phyloP scores from a whole-genome alignment of 2,797 vertebrate species.

The Acipenser oxyrinchus region DNA sequence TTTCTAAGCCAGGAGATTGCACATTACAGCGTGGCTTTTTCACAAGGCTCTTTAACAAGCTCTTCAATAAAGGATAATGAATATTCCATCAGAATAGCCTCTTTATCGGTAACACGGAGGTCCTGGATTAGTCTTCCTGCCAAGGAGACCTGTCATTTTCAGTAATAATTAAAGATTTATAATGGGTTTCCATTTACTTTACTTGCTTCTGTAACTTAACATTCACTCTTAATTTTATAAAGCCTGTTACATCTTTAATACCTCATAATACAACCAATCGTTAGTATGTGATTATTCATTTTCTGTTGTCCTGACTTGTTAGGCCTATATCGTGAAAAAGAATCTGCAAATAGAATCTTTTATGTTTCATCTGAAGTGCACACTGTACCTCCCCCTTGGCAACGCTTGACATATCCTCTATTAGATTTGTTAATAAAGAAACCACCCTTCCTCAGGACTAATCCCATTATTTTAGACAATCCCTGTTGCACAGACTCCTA shows the following conservation, averaged over 20 bases:
- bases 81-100: constrained; percentile 20
- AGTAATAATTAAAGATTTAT: constrained; percentile 34
- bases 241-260: too few relatives aligned
- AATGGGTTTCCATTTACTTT: constrained; percentile 31
- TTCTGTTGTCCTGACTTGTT: neutral
- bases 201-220: constrained; percentile 27
- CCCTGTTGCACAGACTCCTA: constrained; percentile 1
- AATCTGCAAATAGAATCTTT: neutral
- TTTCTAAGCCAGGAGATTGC: too few relatives aligned
- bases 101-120: neutral
- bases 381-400: neutral
- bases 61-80: neutral
- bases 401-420: neutral
- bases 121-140: constrained; percentile 21
- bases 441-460: neutral
- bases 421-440: neutral
- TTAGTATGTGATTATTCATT: neutral
- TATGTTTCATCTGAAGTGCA: neutral
- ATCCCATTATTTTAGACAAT: neutral
- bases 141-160: constrained; percentile 16
- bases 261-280: too few relatives aligned
- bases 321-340: neutral
- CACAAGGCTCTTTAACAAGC: too few relatives aligned
- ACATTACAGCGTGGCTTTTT: too few relatives aligned
- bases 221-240: constrained; percentile 19